Evolutionary conservation across 2,113 vertebrate species (phyloP), one percentile per base, ranked within the genome.

Genomic region (Aptenodytes forsteri): DNA sequence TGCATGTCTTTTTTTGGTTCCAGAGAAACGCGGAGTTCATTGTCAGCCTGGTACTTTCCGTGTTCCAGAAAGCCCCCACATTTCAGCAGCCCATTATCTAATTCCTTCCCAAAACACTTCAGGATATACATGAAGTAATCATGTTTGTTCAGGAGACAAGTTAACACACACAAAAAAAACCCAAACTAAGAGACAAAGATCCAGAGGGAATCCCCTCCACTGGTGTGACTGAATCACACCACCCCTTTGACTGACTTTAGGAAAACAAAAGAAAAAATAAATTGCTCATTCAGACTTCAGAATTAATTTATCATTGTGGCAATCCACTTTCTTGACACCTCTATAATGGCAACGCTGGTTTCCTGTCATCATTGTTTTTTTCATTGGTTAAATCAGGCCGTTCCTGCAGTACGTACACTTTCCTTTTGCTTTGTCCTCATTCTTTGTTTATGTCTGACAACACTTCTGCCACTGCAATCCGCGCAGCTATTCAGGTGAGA

Each of bases 101-200:
- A 87, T 61, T 91, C 42, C 58, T 96, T 97, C 62, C 87, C 62
- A 27, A 94, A 96, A 72, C 94, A 91, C 42, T 76, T 92, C 89
- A 93, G 72, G 59, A 76, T 47, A 44, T 40, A 85, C 34, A 6
- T 16, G 38, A 80, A 76, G 16, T 83, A 76, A 50, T 80, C 16
- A 4, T 25, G 25, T 93, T 89, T 86, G 59, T 82, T 90, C 64
- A 75, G 38, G 38, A 81, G 64, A 58, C 34, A 62, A 91, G 23
- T 40, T 61, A 92, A 80, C 42, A 42, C 42, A 42, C 42, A 80
- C 54, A 55, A 34, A 20, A 38, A 32, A 29, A 7, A 32, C 20
- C 20, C 22, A 56, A 19, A 54, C 55, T 20, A 13, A 52, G 52
- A 93, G 36, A 44, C 18, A 40, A 16, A 85, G 58, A 85, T 44